Evolutionary conservation across 2,888 invertebrate species (phyloP).

Genomic region (Chrysina gloriosa): DNA sequence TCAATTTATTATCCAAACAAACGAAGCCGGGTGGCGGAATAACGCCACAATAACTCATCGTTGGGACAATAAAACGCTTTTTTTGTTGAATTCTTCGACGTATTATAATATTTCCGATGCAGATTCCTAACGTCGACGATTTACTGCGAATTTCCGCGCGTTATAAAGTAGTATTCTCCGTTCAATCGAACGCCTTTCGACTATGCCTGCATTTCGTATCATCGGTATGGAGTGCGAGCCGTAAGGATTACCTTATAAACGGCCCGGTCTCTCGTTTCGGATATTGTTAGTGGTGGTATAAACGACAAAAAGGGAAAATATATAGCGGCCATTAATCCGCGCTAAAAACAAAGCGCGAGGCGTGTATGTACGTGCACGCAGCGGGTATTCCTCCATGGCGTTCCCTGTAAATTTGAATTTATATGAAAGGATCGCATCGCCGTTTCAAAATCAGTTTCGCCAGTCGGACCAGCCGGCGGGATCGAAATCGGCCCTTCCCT

Average conservation of each 20-base stretch:
- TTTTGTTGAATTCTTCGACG: constrained; percentile 44
- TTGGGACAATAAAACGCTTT: constrained; percentile 53
- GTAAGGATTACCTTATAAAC: constrained; percentile 18
- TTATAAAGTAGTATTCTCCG: constrained; percentile 16
- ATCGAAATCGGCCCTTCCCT: background rate
- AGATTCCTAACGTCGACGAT: constrained; percentile 28
- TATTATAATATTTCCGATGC: constrained; percentile 43
- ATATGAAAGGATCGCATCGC: constrained; percentile 34
- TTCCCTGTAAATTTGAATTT: constrained; percentile 48
- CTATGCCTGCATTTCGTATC: background rate
- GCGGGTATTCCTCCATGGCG: constrained; percentile 44
- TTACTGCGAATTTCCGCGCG: constrained; percentile 16
- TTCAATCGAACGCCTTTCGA: background rate
- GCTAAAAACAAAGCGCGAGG: constrained; percentile 46
- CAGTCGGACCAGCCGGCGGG: constrained; percentile 7
- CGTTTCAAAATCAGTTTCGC: constrained; percentile 31
- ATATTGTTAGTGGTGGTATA: constrained; percentile 25
- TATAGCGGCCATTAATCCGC: constrained; percentile 47
- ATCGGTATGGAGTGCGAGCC: background rate
- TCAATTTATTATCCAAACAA: constrained; percentile 60
- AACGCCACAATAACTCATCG: constrained; percentile 56
- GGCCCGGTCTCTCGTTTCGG: constrained; percentile 8
- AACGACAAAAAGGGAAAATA: constrained; percentile 43
- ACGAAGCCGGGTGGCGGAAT: constrained; percentile 45
- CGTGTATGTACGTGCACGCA: constrained; percentile 31